Conservation (phyloP, 1,140 invertebrate species). For the Teleopsis dalmanni region DNA sequence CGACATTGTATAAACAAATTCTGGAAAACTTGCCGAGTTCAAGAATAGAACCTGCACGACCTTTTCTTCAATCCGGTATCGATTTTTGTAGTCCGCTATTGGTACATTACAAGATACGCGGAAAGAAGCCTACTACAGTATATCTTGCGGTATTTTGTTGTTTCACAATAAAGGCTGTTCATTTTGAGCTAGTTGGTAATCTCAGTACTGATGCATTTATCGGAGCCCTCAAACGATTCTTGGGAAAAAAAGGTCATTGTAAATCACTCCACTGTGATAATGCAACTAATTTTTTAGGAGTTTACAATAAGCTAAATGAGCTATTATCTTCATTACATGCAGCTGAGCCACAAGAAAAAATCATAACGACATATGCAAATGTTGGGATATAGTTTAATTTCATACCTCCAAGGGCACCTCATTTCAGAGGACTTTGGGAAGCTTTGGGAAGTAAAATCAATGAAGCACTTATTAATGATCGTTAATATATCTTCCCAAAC, state of each 20-base stretch:
- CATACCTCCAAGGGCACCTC: no score
- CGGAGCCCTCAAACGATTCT: constrained; percentile 32
- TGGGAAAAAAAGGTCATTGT: constrained; percentile 21
- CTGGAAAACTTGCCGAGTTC: not conserved
- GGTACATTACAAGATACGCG: not conserved
- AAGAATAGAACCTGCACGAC: not conserved
- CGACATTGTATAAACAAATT: not conserved
- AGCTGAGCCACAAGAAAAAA: no score
- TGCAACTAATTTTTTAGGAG: no score
- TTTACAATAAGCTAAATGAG: no score
- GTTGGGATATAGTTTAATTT: no score
- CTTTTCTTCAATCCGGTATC: not conserved
- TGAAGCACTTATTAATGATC: no score
- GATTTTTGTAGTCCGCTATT: constrained; percentile 5
- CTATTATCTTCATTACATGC: no score
- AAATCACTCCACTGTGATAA: constrained; percentile 26
- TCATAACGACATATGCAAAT: no score
- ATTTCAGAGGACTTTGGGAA: no score
- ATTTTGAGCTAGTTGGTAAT: constrained; percentile 42
- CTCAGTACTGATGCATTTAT: constrained; percentile 33
- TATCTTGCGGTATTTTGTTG: constrained; percentile 12
- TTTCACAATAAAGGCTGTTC: constrained; percentile 41
- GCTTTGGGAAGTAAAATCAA: no score
- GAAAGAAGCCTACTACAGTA: not conserved
- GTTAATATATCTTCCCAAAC: no score